Base-by-base conservation (phyloP, 1,140 invertebrate genomes). In the Adoxophyes honmai region DNA sequence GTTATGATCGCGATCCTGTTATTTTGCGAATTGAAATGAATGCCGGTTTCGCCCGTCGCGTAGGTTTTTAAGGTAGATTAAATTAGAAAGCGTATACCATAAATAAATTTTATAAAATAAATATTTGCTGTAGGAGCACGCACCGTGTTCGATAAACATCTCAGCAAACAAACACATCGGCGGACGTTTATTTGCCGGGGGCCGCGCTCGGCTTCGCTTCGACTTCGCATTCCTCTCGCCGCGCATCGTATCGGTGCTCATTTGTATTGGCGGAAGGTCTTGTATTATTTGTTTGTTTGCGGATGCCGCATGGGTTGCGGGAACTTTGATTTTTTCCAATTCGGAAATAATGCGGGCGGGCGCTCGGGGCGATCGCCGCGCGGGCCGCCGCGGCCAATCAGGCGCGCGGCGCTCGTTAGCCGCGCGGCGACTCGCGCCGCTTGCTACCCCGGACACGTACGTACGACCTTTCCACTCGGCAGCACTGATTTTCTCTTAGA, bases 221-320 rank as follows among this genome's bases (percentile, higher is more conserved):
- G 71, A 81, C 70, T 81, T 82, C 73, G 56, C 76, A 76, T 80
- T 78, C 78, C 70, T 71, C 57, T 71, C 71, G 73, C 52, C 71
- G 6, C 21, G 21, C 21, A 65, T 75, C 77, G 78, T 85, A 86
- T 86, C 82, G 77, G 62, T 78, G 62, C 79, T 88, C 85, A 88
- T 88, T 83, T 82, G 82, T 88, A 88, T 88, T 88, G 82, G 80
- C 68, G 67, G 75, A 55, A 69, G 73, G 42, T 70, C 72, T 68
- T 70, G 77, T 81, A 82, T 87, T 86, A 86, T 87, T 86, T 88
- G 77, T 86, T 86, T 88, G 80, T 86, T 87, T 86, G 79, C 74
- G 73, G 73, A 82, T 81, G 79, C 76, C 74, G 70, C 71, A 78
- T 82, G 81, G 65, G 74, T 69, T 75, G 70, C 68, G 70, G 59